Conservation (phyloP, 92 coral and sea anemone genomes). For the Hydrozoanthus gracilis region DNA sequence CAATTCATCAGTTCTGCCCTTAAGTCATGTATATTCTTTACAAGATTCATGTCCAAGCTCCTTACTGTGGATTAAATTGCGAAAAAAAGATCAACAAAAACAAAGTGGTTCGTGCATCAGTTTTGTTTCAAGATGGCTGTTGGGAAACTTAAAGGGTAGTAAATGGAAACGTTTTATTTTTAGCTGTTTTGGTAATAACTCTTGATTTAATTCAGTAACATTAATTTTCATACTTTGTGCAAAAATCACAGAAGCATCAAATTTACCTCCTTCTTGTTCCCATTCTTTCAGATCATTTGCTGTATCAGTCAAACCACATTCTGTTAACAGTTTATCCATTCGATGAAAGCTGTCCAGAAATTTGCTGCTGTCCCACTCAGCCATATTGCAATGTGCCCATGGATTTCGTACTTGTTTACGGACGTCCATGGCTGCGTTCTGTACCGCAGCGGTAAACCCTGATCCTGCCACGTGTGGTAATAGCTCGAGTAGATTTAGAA, state of each 20-base stretch:
- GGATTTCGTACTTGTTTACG: conserved; percentile 14
- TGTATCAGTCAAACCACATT: conserved; percentile 2
- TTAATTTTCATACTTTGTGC: neutral
- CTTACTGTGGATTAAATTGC: neutral
- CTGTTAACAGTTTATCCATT: neutral
- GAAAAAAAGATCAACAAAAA: neutral
- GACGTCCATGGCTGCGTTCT: neutral
- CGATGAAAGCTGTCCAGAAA: neutral
- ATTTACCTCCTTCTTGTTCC: conserved; percentile 14
- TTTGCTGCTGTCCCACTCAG: neutral
- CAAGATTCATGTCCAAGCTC: neutral
- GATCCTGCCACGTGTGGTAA: neutral
- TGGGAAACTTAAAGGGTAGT: neutral
- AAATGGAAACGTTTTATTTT: neutral
- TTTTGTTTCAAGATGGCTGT: neutral
- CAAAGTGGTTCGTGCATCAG: neutral
- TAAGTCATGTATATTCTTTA: neutral
- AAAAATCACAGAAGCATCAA: neutral
- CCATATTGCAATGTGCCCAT: conserved; percentile 1
- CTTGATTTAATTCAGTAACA: neutral
- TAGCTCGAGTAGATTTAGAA: neutral
- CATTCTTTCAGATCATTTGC: conserved; percentile 11
- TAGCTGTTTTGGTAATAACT: neutral
- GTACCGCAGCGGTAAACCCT: neutral
- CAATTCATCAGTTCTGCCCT: neutral